Base-by-base conservation (phyloP, 2,797 vertebrate species). In the Danio choprae region DNA sequence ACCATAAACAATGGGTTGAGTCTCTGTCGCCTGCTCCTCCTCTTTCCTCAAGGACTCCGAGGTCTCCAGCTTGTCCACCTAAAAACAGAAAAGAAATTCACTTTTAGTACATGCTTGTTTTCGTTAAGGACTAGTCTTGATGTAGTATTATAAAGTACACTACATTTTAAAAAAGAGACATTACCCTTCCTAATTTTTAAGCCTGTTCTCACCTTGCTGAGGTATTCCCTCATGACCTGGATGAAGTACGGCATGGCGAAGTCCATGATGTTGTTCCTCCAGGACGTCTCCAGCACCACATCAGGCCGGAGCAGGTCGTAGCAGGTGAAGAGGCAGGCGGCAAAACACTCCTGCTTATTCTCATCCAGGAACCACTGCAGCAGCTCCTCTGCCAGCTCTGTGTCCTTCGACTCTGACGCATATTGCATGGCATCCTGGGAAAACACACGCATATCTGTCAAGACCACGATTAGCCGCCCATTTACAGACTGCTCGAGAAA, bases 201-300 rank as follows among this genome's bases (percentile, higher is more conserved):
- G 18, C 6, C 12, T 3, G 2, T 67, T 89, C 93, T 86, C 95
- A 99, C 98, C 97, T 99, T 99, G 89, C 91, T 91, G 90, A 98
- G 95, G 89, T 98, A 99, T 68, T 99, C 97, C 91, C 98, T 97
- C 97, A 98, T 98, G 93, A 99, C 97, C 93, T 98, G 97, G 92
- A 99, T 99, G 89, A 99, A 99, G 90, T 99, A 99, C 22, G 97
- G 97, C 98, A 99, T 99, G 91, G 97, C 96, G 91, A 99, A 99
- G 91, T 99, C 98, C 96, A 99, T 99, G 92, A 99, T 96, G 92
- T 98, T 99, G 94, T 99, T 97, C 90, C 97, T 95, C 98, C 98
- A 99, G 5, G 97, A 96, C 0, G 97, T 98, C 93, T 99, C 98
- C 88, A 99, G 91, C 85, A 99, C 97, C 77, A 99, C 97, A 64